These are phyloP conservation scores for Spea bombifrons DNA, from an alignment of 2,113 vertebrate species.

Conservation along the genomic window DNA sequence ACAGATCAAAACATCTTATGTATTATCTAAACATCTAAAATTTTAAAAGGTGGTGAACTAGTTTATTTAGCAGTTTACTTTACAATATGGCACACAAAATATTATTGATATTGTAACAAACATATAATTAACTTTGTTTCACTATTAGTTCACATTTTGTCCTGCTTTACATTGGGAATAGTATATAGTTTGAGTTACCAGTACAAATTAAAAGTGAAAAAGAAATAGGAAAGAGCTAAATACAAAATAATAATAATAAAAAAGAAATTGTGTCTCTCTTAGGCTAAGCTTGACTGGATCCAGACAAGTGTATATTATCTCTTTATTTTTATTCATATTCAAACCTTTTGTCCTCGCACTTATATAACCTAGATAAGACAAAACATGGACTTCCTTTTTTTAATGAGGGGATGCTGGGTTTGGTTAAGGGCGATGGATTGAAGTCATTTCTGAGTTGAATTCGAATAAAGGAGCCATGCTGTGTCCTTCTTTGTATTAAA, in stretches of 20 bases:
- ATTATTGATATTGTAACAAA: no score
- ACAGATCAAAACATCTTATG: no score
- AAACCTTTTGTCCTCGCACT: conserved; percentile 36
- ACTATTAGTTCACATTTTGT: no score
- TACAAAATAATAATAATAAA: conserved; percentile 25
- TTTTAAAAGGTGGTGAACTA: no score
- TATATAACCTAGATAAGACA: conserved; percentile 46
- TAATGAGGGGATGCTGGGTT: conserved; percentile 46
- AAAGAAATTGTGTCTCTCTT: conserved; percentile 24
- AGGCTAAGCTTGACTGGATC: conserved; percentile 21
- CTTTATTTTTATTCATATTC: conserved; percentile 40
- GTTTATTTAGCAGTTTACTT: no score
- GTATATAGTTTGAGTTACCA: neutral
- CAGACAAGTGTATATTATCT: conserved; percentile 43
- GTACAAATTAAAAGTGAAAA: neutral
- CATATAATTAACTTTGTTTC: no score
- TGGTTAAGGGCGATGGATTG: conserved; percentile 43
- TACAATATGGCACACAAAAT: no score
- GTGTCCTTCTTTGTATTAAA: conserved; percentile 43
- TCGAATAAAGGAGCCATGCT: conserved; percentile 44
- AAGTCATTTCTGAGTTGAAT: conserved; percentile 48
- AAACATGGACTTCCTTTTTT: conserved; percentile 44
- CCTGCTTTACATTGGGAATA: neutral
- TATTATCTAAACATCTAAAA: no score
- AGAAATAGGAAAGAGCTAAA: neutral